A percentile compares a stretch with the other conserved stretches of the same genome.
phyloP scores from a whole-genome alignment of 2,888 invertebrate genomes.

The Drosophila colorata region DNA sequence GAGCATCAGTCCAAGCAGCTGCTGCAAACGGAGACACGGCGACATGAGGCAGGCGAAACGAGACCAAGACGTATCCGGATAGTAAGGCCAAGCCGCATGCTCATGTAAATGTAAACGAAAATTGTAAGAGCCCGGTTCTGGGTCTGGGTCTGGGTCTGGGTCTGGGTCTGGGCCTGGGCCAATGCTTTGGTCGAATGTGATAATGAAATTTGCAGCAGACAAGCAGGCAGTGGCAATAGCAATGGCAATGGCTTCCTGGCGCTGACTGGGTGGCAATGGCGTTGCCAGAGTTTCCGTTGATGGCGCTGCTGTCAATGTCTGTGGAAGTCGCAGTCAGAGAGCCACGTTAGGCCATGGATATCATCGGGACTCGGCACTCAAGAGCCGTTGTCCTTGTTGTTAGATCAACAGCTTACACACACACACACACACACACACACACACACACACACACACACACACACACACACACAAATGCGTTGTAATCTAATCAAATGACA shows the following conservation, averaged over 20 bases:
- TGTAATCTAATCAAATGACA: constrained; percentile 72
- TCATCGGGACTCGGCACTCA: constrained; percentile 32
- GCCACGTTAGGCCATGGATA: constrained; percentile 17
- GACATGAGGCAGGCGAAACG: background rate
- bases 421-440: too few species aligned
- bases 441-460: constrained; percentile 1
- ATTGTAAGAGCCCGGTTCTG: constrained; percentile 28
- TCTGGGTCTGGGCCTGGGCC: background rate
- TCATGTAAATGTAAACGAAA: constrained; percentile 41
- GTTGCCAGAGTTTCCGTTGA: constrained; percentile 6
- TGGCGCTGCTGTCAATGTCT: constrained; percentile 30
- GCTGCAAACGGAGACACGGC: background rate
- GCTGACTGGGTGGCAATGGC: constrained; percentile 14
- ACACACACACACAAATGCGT: constrained; percentile 12
- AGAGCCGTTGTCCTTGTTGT: constrained; percentile 45
- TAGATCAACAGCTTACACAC: constrained; percentile 47
- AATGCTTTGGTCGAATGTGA: constrained; percentile 23
- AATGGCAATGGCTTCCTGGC: constrained; percentile 29
- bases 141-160: background rate
- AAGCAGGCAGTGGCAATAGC: constrained; percentile 3
- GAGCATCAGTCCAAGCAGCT: constrained; percentile 13
- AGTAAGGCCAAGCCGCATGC: constrained; percentile 28
- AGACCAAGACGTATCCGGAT: constrained; percentile 15
- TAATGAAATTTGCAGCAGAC: constrained; percentile 49
- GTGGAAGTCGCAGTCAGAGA: constrained; percentile 5